Evolutionary conservation across 2,888 invertebrate genomes (phyloP).

Genomic region (Tryphoninae sp.): DNA sequence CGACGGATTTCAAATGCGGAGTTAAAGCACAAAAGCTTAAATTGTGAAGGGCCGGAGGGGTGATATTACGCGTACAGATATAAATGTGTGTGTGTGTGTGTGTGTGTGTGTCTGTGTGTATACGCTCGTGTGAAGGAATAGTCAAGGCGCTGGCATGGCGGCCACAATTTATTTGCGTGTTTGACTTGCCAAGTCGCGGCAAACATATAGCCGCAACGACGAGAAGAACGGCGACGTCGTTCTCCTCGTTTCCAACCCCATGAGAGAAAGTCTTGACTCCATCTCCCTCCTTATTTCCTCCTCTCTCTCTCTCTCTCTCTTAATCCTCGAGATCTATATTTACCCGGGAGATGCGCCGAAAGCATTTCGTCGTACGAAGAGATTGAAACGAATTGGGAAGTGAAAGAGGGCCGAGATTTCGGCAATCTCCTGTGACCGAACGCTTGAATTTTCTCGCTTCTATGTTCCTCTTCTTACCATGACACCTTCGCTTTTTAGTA

Average conservation of each 20-base stretch:
- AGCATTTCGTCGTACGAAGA: conserved; percentile 40
- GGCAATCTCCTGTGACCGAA: conserved; percentile 57
- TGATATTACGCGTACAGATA: not conserved
- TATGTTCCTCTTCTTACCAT: not conserved
- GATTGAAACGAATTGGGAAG: conserved; percentile 42
- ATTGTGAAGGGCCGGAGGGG: conserved; percentile 14
- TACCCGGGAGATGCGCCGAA: conserved; percentile 61
- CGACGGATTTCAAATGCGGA: not conserved
- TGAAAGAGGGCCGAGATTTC: conserved; percentile 33
- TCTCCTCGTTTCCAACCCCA: conserved; percentile 36
- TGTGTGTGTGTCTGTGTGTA: not conserved
- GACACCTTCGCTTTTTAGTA: not conserved
- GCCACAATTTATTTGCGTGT: conserved; percentile 67
- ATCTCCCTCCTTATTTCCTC: not conserved
- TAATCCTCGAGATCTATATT: conserved; percentile 67
- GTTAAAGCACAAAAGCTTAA: conserved; percentile 36
- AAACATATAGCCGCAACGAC: too few species aligned
- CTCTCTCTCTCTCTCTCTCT: conserved; percentile 25
- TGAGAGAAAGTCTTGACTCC: conserved; percentile 3
- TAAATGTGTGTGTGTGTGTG: not conserved
- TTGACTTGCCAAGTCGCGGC: conserved; percentile 67
- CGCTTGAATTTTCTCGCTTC: conserved; percentile 60
- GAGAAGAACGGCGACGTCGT: conserved; percentile 53
- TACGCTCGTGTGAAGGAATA: conserved; percentile 19
- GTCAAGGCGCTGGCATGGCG: conserved; percentile 51